These are phyloP conservation scores for Macrobrachium nipponense DNA, from an alignment of 1,140 invertebrate genomes.

Conservation along the genomic window DNA sequence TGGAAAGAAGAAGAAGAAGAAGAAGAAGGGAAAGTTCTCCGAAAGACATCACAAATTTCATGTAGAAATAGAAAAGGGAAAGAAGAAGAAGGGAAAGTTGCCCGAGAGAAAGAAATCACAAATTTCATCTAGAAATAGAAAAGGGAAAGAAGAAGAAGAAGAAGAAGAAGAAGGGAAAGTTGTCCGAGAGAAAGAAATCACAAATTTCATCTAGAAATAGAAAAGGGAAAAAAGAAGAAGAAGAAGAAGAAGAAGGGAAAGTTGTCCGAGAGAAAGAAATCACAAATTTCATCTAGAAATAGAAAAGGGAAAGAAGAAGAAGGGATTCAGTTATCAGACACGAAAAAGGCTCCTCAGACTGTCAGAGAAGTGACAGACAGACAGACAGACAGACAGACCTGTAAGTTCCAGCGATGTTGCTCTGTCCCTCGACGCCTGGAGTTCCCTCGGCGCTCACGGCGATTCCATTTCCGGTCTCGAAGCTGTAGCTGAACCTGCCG, in stretches of 20 bases:
- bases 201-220: too few relatives aligned
- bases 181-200: too few relatives aligned
- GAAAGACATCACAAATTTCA: too few relatives aligned
- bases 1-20: too few relatives aligned
- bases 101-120: background rate
- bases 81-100: background rate
- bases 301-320: too few relatives aligned
- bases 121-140: too few relatives aligned
- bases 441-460: background rate
- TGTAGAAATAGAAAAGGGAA: too few relatives aligned
- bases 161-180: background rate
- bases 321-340: too few relatives aligned
- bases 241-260: background rate
- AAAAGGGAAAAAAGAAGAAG: background rate
- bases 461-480: constrained; percentile 9
- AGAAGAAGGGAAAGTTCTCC: too few relatives aligned
- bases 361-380: too few relatives aligned
- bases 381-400: background rate
- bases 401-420: constrained; percentile 12
- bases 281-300: too few relatives aligned
- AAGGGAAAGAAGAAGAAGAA: background rate
- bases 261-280: background rate
- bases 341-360: too few relatives aligned
- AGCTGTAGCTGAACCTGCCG: background rate
- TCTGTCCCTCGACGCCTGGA: constrained; percentile 2